Evolutionary conservation across 2,888 invertebrate genomes (phyloP).

Genomic region (Melangyna quadrimaculata): DNA sequence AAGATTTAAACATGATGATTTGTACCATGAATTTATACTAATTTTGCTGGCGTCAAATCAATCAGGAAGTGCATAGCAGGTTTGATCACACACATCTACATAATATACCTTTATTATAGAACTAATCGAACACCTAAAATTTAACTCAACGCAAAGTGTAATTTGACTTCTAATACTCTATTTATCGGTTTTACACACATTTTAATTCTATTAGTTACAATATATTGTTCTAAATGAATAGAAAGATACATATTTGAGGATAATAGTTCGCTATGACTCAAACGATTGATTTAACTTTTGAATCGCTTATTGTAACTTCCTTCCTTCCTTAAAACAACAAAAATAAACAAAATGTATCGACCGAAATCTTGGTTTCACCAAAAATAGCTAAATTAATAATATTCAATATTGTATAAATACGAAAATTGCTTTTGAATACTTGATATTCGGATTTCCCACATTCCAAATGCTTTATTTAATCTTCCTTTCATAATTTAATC

Average conservation of each 20-base stretch:
- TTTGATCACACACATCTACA: conserved; percentile 38
- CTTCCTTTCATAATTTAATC: neutral
- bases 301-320: conserved; percentile 25
- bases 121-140: conserved; percentile 33
- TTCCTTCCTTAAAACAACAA: neutral
- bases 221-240: neutral
- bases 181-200: conserved; percentile 2
- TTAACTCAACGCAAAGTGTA: conserved; percentile 26
- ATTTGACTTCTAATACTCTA: neutral
- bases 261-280: conserved; percentile 9
- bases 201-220: conserved; percentile 2
- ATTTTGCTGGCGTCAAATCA: neutral
- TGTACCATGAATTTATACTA: neutral
- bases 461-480: neutral
- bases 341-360: neutral
- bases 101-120: conserved; percentile 4
- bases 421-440: conserved; percentile 1
- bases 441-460: neutral
- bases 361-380: neutral
- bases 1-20: neutral
- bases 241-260: conserved; percentile 59
- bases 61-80: conserved; percentile 52
- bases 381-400: neutral
- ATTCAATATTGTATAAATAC: neutral
- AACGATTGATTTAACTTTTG: conserved; percentile 27